Evolutionary conservation across 30 jellyfish, hydroid and myxozoan species (phyloP), one percentile per base, ranked within the genome.

Genomic region (Aurelia aurita complex sp. Pacific): DNA sequence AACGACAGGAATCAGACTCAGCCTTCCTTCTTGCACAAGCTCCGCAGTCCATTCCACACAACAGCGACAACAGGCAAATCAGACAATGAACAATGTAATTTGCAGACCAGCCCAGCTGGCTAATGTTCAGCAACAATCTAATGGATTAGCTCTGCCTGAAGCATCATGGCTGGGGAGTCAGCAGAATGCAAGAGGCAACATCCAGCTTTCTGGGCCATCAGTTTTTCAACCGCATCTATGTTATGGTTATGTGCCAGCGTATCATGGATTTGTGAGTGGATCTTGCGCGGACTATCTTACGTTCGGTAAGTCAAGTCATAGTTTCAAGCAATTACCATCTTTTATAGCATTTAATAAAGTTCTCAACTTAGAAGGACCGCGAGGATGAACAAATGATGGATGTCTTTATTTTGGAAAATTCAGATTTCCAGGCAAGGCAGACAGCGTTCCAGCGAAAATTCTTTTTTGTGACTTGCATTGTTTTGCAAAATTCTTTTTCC

Each of bases 201-300:
- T 81, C 76, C 67, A 81, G 15, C 57, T 72, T 32, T 66, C 77
- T 62, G 85, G 85, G 16, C 93, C 74, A 15, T 46, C 87, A 14
- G 13, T 84, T 63, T 73, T 84, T 23, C 93, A 77, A 23, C 93
- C 93, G 59, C 93, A 84, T 74, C 51, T 74, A 71, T 84, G 93
- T 82, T 84, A 84, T 61, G 93, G 93, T 7, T 74, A 84, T 64
- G 60, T 84, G 76, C 93, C 93, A 4, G 50, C 93, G 13, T 84
- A 74, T 43, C 93, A 74, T 73, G 82, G 87, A 32, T 84, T 73
- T 70, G 60, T 74, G 71, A 74, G 61, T 75, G 78, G 76, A 7
- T 60, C 93, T 16, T 84, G 57, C 38, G 62, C 74, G 23, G 93
- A 84, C 57, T 84, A 84, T 69, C 16, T 84, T 19, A 50, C 93